Conservation (phyloP, 1,140 invertebrate genomes). For the Drosophila hydei region DNA sequence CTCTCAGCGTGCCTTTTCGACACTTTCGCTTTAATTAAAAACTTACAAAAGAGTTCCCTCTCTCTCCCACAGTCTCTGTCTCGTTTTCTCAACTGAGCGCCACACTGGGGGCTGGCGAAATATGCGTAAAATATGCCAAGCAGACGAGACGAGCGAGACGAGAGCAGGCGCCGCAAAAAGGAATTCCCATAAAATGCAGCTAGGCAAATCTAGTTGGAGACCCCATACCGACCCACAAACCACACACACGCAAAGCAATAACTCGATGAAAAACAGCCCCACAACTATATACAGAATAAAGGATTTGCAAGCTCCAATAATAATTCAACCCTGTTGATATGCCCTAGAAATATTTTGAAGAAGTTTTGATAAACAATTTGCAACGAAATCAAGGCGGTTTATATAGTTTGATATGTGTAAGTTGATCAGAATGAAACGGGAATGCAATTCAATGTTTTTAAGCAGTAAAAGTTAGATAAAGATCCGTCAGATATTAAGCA, state of each 20-base stretch:
- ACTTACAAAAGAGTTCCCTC: slow-evolving; percentile 63
- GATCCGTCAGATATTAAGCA: too few relatives aligned
- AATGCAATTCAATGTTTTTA: too few relatives aligned
- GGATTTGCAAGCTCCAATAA: neutral
- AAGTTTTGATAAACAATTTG: neutral
- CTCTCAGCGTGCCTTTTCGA: slow-evolving; percentile 62
- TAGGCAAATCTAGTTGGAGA: slow-evolving; percentile 60
- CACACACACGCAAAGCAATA: slow-evolving; percentile 13
- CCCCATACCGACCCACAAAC: slow-evolving; percentile 1
- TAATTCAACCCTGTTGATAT: neutral
- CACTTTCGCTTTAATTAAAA: slow-evolving; percentile 82
- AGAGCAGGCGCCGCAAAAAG: slow-evolving; percentile 19
- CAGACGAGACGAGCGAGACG: slow-evolving; percentile 25
- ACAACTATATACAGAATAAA: slow-evolving; percentile 11
- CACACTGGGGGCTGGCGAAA: slow-evolving; percentile 34
- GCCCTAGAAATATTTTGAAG: neutral
- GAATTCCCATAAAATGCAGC: slow-evolving; percentile 64
- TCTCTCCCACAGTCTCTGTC: neutral
- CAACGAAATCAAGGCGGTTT: too few relatives aligned
- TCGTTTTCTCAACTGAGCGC: slow-evolving; percentile 20
- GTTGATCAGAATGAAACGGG: too few relatives aligned
- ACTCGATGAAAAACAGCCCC: neutral
- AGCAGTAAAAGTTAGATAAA: too few relatives aligned
- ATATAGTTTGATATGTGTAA: too few relatives aligned
- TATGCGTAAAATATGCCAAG: slow-evolving; percentile 72